These are phyloP conservation scores for Brachionus sp. DNA, from an alignment of 1,140 invertebrate species.

Conservation along the genomic window DNA sequence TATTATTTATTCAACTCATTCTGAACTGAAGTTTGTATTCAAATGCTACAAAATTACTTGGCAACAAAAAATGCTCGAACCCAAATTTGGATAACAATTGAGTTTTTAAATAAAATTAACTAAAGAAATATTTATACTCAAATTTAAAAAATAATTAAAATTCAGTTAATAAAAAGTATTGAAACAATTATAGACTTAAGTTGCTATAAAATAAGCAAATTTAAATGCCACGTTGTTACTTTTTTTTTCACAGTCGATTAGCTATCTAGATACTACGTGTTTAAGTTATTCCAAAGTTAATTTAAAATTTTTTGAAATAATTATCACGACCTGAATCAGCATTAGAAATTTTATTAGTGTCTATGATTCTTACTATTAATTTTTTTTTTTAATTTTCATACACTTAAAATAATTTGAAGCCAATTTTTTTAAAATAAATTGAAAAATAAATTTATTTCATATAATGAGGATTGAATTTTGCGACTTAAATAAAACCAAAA, in stretches of 20 bases:
- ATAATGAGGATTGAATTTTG: no score
- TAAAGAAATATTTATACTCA: background rate
- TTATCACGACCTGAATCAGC: background rate
- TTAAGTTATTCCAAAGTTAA: background rate
- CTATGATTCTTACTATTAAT: no score
- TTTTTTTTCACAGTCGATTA: background rate
- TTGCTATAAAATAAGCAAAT: background rate
- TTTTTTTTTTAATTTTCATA: no score
- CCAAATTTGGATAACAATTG: background rate
- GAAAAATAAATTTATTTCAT: no score
- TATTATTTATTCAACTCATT: no score
- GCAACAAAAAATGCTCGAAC: background rate
- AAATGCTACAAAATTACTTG: background rate
- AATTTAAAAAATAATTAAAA: background rate
- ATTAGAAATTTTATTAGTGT: background rate
- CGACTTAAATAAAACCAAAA: no score
- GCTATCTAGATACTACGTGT: background rate
- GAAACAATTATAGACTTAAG: background rate
- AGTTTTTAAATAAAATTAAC: background rate
- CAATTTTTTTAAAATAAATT: no score
- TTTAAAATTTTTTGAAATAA: background rate
- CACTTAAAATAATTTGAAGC: no score
- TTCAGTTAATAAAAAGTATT: background rate
- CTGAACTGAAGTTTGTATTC: no score
- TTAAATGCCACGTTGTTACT: background rate